These are phyloP conservation scores for Dascillus cervinus DNA, from an alignment of 2,888 invertebrate genomes.

Conservation along the genomic window DNA sequence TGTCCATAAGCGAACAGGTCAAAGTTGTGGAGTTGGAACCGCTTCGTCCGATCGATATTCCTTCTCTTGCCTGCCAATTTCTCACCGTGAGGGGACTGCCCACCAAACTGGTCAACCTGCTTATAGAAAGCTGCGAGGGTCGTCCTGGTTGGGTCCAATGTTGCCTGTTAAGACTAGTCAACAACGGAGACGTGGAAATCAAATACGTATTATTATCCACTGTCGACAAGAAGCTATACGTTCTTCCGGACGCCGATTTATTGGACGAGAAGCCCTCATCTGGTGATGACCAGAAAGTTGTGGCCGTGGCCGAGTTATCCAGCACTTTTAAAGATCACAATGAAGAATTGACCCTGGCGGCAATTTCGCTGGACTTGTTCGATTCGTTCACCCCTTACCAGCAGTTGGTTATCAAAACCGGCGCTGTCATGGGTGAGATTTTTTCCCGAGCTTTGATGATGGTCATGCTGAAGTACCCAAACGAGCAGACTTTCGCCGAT, in stretches of 20 bases:
- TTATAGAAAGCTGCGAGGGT: constrained; percentile 44
- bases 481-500: constrained; percentile 41
- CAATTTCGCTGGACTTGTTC: constrained; percentile 48
- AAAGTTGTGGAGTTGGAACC: constrained; percentile 44
- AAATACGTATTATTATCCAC: constrained; percentile 38
- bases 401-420: constrained; percentile 53
- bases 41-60: constrained; percentile 39
- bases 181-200: constrained; percentile 39
- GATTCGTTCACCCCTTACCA: constrained; percentile 53
- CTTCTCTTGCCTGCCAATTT: constrained; percentile 53
- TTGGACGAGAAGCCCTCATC: constrained; percentile 18
- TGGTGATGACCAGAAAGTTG: background rate
- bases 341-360: constrained; percentile 37
- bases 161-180: constrained; percentile 46
- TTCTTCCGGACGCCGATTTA: constrained; percentile 38
- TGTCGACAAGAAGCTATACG: constrained; percentile 34
- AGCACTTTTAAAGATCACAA: constrained; percentile 12
- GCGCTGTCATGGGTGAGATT: constrained; percentile 50
- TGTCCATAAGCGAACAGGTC: constrained; percentile 40
- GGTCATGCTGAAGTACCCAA: constrained; percentile 48
- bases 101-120: constrained; percentile 44
- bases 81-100: constrained; percentile 52
- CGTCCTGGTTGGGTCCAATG: constrained; percentile 49
- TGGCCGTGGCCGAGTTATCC: constrained; percentile 14
- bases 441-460: constrained; percentile 48